Evolutionary conservation across 2,797 vertebrate genomes (phyloP), one percentile per base, ranked within the genome.

Genomic region (Phoxinus dragarum): DNA sequence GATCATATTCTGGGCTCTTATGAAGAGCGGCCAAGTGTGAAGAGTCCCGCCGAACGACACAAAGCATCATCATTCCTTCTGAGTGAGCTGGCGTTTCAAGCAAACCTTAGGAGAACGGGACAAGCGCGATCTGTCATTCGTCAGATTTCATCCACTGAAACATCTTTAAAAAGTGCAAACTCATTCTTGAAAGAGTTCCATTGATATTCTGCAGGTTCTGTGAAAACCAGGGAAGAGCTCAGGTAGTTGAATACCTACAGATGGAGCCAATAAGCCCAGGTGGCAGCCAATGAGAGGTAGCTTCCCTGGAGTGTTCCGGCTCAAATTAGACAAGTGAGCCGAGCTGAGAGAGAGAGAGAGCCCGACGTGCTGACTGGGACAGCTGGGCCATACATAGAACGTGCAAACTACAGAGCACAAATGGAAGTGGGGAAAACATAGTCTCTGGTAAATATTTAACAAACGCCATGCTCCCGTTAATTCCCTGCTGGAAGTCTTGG

Each of bases 371-470:
- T 71, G 66, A 75, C 72, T 42, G 56, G 36, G 49, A 68, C 71
- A 9, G n/a, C 84, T 78, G 67, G 84, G 86, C 67, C 44, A 85
- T 36, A 80, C 36, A 64, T 31, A 81, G 79, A 74, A 75, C 82
- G 80, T 38, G 6, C 47, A 82, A 81, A 86, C 84, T 36, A 42
- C 80, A 84, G 66, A 59, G 69, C 77, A 87, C 54, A 77, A 82
- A 77, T 34, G 64, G 47, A 42, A 79, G 61, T 38, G 31, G 72
- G 74, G 31, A 72, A 74, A 80, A 82, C 49, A 72, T 85, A 74
- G 78, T 78, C 52, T 80, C 79, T 54, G 68, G 77, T 89, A 88
- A 91, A 89, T 91, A 89, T 90, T 89, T 91, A 66, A 89, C 82
- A 69, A 88, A 67, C 61, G 38, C 38, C 67, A 67, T 47, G 69